Evolutionary conservation across 2,797 vertebrate species (phyloP), one percentile per base, ranked within the genome.

Genomic region (Hypotaenidia okinawae): DNA sequence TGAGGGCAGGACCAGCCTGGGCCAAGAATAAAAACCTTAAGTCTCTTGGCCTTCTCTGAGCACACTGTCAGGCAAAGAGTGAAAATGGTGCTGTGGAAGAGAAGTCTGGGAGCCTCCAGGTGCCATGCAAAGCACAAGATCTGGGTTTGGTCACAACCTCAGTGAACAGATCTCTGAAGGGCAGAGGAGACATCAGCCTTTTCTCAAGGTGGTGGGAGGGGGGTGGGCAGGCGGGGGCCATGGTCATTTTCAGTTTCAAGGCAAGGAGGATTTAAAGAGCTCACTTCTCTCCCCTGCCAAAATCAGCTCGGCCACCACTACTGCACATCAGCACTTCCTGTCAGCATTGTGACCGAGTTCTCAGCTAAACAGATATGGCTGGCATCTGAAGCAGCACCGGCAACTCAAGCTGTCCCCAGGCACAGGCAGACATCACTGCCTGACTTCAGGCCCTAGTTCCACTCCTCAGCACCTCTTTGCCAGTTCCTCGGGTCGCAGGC

Each of bases 211-310:
- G 18, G 18, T 18, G 41, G 7, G 1, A 19, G 13, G 23, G 13
- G 27, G 24, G 13, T 35, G 33, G 18, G 19, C 5, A 13, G 39
- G 30, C 1, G 0, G 27, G 5, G 8, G 37, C 37, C 4, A 2
- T 9, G 10, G 25, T 7, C 3, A 1, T 67, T 79, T 70, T 30
- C 59, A 62, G 18, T 54, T 84, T 37, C 39, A 75, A 68, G 49
- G 66, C 39, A 47, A 86, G 66, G 41, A 37, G 23, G 39, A 35
- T 52, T 57, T 61, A 33, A 72, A 90, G 55, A 51, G 16, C 68
- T 83, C 15, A 2, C 33, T 68, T 79, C 51, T 59, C 33, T 58
- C 30, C 30, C 47, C 15, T 51, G 61, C 30, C 78, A 80, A 73
- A 62, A 77, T 32, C 74, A 73, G 55, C 55, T 87, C 32, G 82